These are phyloP conservation scores for Meghimatium bilineatum DNA, from an alignment of 2,888 invertebrate genomes.

Conservation along the genomic window DNA sequence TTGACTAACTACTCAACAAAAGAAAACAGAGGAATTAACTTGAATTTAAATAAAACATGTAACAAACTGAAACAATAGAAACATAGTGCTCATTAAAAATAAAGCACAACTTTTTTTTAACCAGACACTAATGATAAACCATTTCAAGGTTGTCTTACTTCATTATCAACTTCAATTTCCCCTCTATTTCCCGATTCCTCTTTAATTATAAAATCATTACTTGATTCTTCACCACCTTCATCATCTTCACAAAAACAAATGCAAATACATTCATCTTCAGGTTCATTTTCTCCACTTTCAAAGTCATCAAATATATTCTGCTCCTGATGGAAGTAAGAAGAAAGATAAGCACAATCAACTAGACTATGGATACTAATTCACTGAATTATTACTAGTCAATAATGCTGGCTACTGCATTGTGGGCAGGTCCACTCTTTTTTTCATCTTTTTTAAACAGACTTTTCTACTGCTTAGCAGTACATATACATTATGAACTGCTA, in stretches of 20 bases:
- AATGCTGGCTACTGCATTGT: no score
- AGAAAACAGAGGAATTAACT: no score
- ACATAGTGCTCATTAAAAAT: no score
- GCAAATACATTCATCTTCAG: conserved; percentile 9
- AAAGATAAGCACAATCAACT: background rate
- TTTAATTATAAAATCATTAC: background rate
- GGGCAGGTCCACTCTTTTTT: no score
- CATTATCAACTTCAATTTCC: background rate
- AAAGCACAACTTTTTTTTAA: background rate
- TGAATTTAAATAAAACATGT: no score
- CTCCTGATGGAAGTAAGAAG: background rate
- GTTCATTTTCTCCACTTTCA: background rate
- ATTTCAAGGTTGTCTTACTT: background rate
- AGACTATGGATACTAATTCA: no score
- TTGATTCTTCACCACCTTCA: background rate
- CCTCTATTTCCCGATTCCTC: background rate
- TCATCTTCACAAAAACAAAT: conserved; percentile 30
- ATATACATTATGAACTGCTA: no score
- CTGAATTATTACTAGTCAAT: no score
- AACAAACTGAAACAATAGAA: no score
- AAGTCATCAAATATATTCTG: background rate
- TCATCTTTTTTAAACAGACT: no score
- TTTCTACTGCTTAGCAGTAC: no score
- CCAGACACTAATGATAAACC: background rate
- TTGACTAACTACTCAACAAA: no score